A percentile compares a stretch with the other conserved stretches of the same genome.
Evolutionary conservation across 1,140 invertebrate species (phyloP).

Genomic region (Idris sp.): DNA sequence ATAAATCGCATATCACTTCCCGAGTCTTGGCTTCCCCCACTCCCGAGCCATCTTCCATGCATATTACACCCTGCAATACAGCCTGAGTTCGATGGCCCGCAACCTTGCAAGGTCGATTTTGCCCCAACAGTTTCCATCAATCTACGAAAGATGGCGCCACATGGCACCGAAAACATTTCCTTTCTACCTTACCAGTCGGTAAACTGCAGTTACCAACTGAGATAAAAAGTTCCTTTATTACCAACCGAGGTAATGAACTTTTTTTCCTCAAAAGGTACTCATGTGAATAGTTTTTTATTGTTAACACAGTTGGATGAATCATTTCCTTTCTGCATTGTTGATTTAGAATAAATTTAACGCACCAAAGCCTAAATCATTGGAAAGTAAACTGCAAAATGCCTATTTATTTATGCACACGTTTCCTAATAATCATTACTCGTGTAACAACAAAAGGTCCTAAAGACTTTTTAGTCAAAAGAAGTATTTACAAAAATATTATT

Average conservation of each 20-base stretch:
- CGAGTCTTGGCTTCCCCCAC: slow-evolving; percentile 28
- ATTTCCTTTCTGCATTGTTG: slow-evolving; percentile 36
- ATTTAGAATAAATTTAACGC: slow-evolving; percentile 41
- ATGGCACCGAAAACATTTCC: background rate
- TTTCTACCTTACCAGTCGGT: background rate
- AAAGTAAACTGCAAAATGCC: too few relatives aligned
- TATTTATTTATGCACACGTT: slow-evolving; percentile 25
- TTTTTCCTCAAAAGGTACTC: too few relatives aligned
- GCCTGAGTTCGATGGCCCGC: slow-evolving; percentile 74
- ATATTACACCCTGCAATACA: slow-evolving; percentile 71
- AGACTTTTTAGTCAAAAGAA: too few relatives aligned
- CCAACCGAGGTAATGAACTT: too few relatives aligned
- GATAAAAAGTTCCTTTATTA: background rate
- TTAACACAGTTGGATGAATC: slow-evolving; percentile 25
- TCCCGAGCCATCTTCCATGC: slow-evolving; percentile 34
- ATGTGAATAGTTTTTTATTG: background rate
- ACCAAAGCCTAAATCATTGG: too few relatives aligned
- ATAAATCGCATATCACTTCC: slow-evolving; percentile 50
- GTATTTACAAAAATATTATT: too few relatives aligned
- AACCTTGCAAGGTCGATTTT: slow-evolving; percentile 76
- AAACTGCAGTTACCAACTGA: background rate
- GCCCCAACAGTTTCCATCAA: background rate
- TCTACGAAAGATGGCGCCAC: slow-evolving; percentile 25
- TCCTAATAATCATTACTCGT: slow-evolving; percentile 19
- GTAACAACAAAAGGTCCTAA: slow-evolving; percentile 19